Evolutionary conservation across 2,797 vertebrate species (phyloP), one percentile per base, ranked within the genome.

Genomic region (Esox lucius): DNA sequence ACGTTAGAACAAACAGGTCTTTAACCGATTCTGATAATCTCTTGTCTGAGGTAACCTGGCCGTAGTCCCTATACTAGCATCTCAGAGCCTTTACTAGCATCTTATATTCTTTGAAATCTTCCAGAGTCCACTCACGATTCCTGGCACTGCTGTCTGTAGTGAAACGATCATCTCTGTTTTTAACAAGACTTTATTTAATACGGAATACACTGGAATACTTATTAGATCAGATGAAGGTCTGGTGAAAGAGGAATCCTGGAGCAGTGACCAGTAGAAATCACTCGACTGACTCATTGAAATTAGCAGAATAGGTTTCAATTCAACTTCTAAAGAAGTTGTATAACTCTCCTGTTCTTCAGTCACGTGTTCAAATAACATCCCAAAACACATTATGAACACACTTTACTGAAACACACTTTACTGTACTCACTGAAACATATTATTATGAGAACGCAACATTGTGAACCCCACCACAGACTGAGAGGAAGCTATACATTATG

Each of bases 171-270:
- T 66, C 65, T 79, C 24, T 74, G 15, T 51, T 81, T 83, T 79
- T 69, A 83, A n/a, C 69, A 81, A 75, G 74, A 19, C 56, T 73
- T 35, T 46, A n/a, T 80, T 81, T 79, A 81, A 77, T 81, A 74
- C 73, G 68, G 49, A 51, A 11, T 49, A n/a, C 64, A 51, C 31
- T 42, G 19, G 76, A 78, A 75, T 53, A 68, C 70, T 17, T 71
- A 71, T 83, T 68, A 73, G 66, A 80, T 84, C 39, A 74, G 68
- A 76, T 9, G 65, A 77, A 49, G 69, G n/a, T 48, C 56, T 35
- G n/a, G 42, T n/a, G 46, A 15, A 49, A 4, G 15, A 35, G 8
- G 26, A 39, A 69, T 28, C 22, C 53, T 7, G 39, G 15, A 9
- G 71, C 0, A 39, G 12, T 24, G 39, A 6, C 74, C 46, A 56